Base-by-base conservation (phyloP, 2,797 vertebrate species). In the Tokudaia tokunoshimensis region DNA sequence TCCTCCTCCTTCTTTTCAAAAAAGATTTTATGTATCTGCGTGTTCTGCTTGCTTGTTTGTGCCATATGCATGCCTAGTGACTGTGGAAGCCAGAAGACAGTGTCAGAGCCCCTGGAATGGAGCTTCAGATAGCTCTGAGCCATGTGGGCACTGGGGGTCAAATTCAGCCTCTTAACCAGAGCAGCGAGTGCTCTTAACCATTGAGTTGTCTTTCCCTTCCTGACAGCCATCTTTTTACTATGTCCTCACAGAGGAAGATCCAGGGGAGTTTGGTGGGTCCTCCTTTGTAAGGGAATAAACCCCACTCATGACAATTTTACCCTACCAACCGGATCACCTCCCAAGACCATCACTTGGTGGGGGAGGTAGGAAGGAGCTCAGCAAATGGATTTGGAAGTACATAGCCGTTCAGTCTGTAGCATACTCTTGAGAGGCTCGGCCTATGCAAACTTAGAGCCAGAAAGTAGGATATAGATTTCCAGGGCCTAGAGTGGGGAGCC, bases 361-460 rank as follows among this genome's bases (percentile, higher is more conserved):
- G n/a, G 4, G 31, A 26, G 24, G 47, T 57, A 75, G 44, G 31
- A 67, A 81, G n/a, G 19, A 67, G 52, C 85, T 81, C 47, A 75
- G 6, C 10, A 13, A 24, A 22, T 67, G 61, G 37, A 59, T 44
- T 55, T 61, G 26, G 20, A 29, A 37, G 37, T 17, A 3, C 6
- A 31, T 31, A 57, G n/a, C 29, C 7, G 0, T 67, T 63, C 31
- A 59, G 67, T 76, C 31, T 81, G 9, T 2, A 65, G 80, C 31
- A 57, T 2, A 26, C 47, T 84, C 4, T 0, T n/a, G 47, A 65
- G 50, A 52, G 59, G 15, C 76, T 67, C 50, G 41, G 59, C 47
- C 75, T 22, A 87, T 70, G 63, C 20, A n/a, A 24, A 89, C 76
- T 85, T 76, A 82, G 81, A 90, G 70, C 31, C 89, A 92, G 80